Percentiles rank a stretch among this genome's conserved stretches.
Evolutionary conservation across 2,888 invertebrate genomes (phyloP).

Genomic region (Heliconius erato): DNA sequence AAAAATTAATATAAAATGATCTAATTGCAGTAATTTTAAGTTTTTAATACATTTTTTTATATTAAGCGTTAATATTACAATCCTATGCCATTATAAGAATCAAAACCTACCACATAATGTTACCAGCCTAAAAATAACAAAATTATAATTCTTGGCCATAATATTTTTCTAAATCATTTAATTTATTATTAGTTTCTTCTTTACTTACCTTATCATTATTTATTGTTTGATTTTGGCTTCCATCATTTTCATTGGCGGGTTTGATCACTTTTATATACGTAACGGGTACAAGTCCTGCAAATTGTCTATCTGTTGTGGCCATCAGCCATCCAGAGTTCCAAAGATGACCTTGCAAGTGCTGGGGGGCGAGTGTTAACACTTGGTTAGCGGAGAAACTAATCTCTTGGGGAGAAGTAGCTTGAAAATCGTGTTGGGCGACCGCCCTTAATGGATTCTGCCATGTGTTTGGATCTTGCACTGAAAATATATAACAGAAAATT

Average conservation of each 20-base stretch:
- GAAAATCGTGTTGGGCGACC: slow-evolving; percentile 91
- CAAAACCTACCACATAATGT: slow-evolving; percentile 24
- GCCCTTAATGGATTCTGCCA: slow-evolving; percentile 90
- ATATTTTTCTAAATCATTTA: slow-evolving; percentile 56
- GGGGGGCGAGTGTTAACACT: slow-evolving; percentile 92
- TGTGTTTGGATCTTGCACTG: slow-evolving; percentile 88
- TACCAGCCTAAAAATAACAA: slow-evolving; percentile 29
- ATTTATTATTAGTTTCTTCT: slow-evolving; percentile 48
- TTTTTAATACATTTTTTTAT: not conserved
- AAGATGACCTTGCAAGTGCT: slow-evolving; percentile 90
- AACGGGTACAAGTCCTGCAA: slow-evolving; percentile 88
- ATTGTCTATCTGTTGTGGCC: slow-evolving; percentile 85
- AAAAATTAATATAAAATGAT: not conserved
- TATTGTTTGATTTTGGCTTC: slow-evolving; percentile 39
- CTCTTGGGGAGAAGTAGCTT: slow-evolving; percentile 90
- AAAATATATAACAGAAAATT: slow-evolving; percentile 45
- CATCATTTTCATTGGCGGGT: slow-evolving; percentile 53
- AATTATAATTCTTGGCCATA: slow-evolving; percentile 60
- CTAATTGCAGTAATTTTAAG: not conserved
- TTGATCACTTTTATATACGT: slow-evolving; percentile 84
- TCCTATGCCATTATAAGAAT: not conserved
- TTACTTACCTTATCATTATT: slow-evolving; percentile 43
- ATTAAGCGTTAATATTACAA: slow-evolving; percentile 2
- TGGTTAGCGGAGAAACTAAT: slow-evolving; percentile 92
- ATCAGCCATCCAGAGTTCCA: slow-evolving; percentile 90